A percentile compares a stretch with the other conserved stretches of the same genome.
phyloP scores from a whole-genome alignment of 2,113 vertebrate species.

The Bubalus kerabau region DNA sequence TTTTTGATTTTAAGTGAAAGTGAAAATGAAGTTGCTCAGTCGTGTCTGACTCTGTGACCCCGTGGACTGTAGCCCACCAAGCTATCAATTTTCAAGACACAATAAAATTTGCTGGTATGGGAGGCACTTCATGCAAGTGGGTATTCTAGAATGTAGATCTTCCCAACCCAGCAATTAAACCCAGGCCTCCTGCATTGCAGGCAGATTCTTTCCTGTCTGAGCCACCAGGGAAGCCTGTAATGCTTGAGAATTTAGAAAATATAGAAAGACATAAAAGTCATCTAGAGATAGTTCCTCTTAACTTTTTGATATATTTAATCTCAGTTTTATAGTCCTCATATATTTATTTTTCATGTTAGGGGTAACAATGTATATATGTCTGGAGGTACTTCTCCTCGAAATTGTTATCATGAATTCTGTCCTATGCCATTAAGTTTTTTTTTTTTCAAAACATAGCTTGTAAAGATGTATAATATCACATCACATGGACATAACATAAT shows the following conservation, averaged over 20 bases:
- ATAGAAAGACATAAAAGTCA: not conserved
- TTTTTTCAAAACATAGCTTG: not conserved
- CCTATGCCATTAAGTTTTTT: not conserved
- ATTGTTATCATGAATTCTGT: not conserved
- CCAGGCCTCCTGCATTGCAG: not conserved
- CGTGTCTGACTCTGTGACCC: too few species aligned
- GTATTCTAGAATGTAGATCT: not conserved
- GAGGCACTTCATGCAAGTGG: not conserved
- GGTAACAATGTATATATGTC: not conserved
- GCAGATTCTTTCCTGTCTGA: not conserved
- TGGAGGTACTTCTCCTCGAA: not conserved
- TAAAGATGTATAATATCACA: not conserved
- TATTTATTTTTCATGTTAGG: not conserved
- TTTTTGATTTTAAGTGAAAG: not conserved
- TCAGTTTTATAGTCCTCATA: not conserved
- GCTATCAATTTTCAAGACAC: not conserved
- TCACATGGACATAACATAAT: not conserved
- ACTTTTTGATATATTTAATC: not conserved
- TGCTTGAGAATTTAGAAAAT: not conserved
- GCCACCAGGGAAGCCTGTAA: not conserved
- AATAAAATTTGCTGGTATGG: not conserved
- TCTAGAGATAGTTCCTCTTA: not conserved
- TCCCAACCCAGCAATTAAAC: not conserved
- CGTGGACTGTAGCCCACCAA: too few species aligned
- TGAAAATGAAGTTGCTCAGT: too few species aligned